Evolutionary conservation across 1,140 invertebrate genomes (phyloP), one percentile per base, ranked within the genome.

Genomic region (Gonatopus flavifemur): DNA sequence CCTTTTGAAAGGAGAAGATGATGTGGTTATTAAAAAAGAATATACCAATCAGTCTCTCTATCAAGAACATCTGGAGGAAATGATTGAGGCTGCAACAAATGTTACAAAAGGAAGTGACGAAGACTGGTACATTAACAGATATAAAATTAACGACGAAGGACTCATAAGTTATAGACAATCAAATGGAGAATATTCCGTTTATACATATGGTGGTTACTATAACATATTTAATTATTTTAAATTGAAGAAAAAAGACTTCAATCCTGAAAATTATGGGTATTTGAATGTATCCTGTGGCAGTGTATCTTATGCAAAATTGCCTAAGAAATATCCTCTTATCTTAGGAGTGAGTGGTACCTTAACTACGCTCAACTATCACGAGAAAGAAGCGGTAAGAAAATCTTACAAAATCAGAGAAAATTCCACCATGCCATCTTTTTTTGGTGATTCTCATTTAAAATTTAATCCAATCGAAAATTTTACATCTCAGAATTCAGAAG

Each of bases 151-250:
- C 25, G 22, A 40, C 18, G 22, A 18, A 15, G 38, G 38, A 16
- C 0, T 18, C 5, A 40, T 40, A 40, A 16, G 13, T 13, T 40
- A 15, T 9, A 18, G 38, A 28, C 7, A 13, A 0, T 0, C 15
- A 9, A 16, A 22, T 28, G 38, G 38, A 25, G 9, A 13, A 15
- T 40, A 40, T 16, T 9, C 0, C 9, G 5, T 9, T 25, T 2
- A 16, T n/a, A 40, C n/a, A 21, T 18, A 18, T 7, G 2, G 2
- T 9, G 6, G 2, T 4, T 40, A 40, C 7, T 18, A 28, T 9
- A 40, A 40, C 8, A 10, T 28, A 7, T 40, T 40, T 40, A 40
- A 40, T 40, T 40, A 40, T 24, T 28, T 40, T 25, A 40, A 22
- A 13, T 40, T 40, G 25, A 40, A 40, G 22, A 22, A 28, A 40